Percentiles rank a stretch among this genome's conserved stretches.
Conservation (phyloP, 2,797 vertebrate species). For the Allobates femoralis region DNA sequence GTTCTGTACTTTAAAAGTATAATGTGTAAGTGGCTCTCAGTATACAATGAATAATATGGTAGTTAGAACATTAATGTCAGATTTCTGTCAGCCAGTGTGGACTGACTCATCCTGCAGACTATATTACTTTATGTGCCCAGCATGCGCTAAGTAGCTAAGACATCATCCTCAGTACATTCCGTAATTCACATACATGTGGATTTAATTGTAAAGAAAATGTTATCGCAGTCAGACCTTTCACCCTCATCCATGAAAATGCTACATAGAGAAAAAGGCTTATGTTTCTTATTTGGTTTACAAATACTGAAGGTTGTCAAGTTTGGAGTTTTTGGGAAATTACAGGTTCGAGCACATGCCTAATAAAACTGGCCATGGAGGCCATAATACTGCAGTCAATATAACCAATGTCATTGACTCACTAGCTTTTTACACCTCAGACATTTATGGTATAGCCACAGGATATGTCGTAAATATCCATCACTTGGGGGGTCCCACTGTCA, state of each 20-base stretch:
- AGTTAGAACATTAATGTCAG: neutral
- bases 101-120: constrained; percentile 10
- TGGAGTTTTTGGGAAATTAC: neutral
- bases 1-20: neutral
- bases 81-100: constrained; percentile 24
- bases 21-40: neutral
- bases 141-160: constrained; percentile 25
- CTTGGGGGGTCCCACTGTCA: too few relatives aligned
- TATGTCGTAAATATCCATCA: neutral
- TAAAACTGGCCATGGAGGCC: neutral
- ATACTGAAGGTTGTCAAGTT: neutral
- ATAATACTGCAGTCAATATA: neutral
- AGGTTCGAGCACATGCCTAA: neutral
- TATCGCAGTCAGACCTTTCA: constrained; percentile 54
- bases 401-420: neutral
- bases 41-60: constrained; percentile 32
- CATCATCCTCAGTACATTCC: constrained; percentile 28
- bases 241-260: neutral
- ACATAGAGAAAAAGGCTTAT: neutral
- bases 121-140: constrained; percentile 12
- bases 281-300: constrained; percentile 13
- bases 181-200: constrained; percentile 40
- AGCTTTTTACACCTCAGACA: too few relatives aligned
- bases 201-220: constrained; percentile 56
- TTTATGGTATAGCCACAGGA: neutral